A percentile compares a stretch with the other conserved stretches of the same genome.
phyloP scores from a whole-genome alignment of 2,888 invertebrate genomes.

The Lycocerus yunnanus region DNA sequence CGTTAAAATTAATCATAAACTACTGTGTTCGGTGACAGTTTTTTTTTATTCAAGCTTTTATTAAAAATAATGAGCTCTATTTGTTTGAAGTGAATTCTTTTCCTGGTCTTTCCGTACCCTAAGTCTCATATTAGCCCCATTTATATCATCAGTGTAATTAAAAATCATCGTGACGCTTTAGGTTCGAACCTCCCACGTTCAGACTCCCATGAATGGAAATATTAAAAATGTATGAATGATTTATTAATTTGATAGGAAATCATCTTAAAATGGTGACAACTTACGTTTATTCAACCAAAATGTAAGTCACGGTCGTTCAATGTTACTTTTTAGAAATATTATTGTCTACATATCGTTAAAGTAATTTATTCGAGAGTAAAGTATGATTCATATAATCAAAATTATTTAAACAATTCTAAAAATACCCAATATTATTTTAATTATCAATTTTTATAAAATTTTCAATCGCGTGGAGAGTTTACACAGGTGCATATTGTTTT shows the following conservation, averaged over 20 bases:
- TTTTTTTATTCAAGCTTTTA: neutral
- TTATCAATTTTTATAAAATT: neutral
- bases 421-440: neutral
- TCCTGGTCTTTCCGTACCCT: no score
- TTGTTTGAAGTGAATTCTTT: no score
- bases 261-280: neutral
- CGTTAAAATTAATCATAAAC: neutral
- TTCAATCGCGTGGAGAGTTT: neutral
- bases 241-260: no score
- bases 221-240: no score
- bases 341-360: neutral
- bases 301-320: conserved; percentile 1
- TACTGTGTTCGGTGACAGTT: neutral
- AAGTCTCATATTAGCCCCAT: no score
- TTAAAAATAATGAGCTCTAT: neutral
- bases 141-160: no score
- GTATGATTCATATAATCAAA: neutral
- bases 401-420: neutral
- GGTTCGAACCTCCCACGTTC: no score
- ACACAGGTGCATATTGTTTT: neutral
- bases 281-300: neutral
- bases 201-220: no score
- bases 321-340: neutral
- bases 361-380: neutral
- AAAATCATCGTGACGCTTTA: no score